Evolutionary conservation across 2,113 vertebrate species (phyloP), one percentile per base, ranked within the genome.

Genomic region (Hucho hucho): DNA sequence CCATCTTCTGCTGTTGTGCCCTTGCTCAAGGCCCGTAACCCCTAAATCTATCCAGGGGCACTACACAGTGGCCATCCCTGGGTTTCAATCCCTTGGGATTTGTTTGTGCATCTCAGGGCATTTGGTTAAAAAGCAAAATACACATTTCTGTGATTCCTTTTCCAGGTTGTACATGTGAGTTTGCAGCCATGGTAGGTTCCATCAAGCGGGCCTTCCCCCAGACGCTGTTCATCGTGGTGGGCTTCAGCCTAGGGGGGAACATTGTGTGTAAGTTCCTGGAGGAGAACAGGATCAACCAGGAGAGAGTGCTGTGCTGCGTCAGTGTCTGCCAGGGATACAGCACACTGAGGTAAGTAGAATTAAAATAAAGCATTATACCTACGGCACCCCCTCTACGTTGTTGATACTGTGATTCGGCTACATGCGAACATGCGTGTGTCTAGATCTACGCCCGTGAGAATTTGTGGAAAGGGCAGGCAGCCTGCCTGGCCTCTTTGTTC

Each of bases 261-360:
- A 95, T 98, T 0, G 96, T 96, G 70, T 97, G 96, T 75, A 98
- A 98, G 79, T 98, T 95, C 78, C 72, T 98, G 81, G 97, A 96
- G 0, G 97, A 98, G 90, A 94, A 81, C 65, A 92, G 84, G 26
- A 86, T 89, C 16, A 97, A 97, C 88, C 96, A 98, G 89, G 96
- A 97, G 4, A 83, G 89, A 56, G 96, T 98, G 22, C 83, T 97
- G 73, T 97, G 97, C 90, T 95, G 95, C 0, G 91, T 96, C 87
- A 98, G 96, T 0, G 91, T 98, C 71, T 97, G 97, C 88, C 96
- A 98, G 78, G 97, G 97, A 0, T 98, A 98, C 88, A 96, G 94
- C 0, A 96, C 95, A 0, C 89, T 95, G 70, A 94, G 95, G 97
- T 98, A 75, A 3, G 58, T 59, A 14, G 47, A 49, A 49, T 49